phyloP scores from a whole-genome alignment of 35 echinoderm and acorn worm genomes.

The Strongylocentrotus purpuratus region DNA sequence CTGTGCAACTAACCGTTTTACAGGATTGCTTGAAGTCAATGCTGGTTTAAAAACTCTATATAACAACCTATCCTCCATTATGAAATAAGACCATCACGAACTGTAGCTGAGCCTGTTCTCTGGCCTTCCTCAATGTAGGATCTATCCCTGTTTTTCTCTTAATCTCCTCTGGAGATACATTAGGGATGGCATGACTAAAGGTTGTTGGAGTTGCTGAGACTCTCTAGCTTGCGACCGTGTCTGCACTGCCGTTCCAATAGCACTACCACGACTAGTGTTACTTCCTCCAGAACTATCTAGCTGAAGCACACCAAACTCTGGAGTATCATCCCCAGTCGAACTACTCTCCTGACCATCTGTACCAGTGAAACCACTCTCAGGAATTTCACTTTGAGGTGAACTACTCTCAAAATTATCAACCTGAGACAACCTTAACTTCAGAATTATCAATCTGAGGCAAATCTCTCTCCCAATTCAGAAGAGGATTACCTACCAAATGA shows the following conservation, averaged over 20 bases:
- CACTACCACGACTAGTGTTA: not conserved
- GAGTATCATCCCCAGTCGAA: not conserved
- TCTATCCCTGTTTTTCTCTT: not conserved
- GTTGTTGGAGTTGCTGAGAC: not conserved
- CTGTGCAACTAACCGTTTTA: constrained; percentile 63
- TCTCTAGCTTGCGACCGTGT: constrained; percentile 24
- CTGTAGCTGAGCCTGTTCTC: not conserved
- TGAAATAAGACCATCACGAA: not conserved
- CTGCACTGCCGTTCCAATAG: constrained; percentile 27
- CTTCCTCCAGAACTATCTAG: constrained; percentile 23
- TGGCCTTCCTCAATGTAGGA: not conserved
- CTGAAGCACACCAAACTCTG: not conserved
- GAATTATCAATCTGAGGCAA: too few relatives aligned
- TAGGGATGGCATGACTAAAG: not conserved
- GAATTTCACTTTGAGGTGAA: not conserved
- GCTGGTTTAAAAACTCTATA: constrained; percentile 56
- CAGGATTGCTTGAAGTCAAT: constrained; percentile 39
- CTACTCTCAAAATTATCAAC: not conserved
- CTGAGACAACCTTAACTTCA: too few relatives aligned
- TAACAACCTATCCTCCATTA: constrained; percentile 33
- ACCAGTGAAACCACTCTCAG: not conserved
- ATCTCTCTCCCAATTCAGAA: too few relatives aligned
- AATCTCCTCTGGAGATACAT: not conserved
- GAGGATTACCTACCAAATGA: too few relatives aligned
- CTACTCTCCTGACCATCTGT: not conserved